Base-by-base conservation (phyloP, 23 tunicate species). In the Oikopleura dioica region DNA sequence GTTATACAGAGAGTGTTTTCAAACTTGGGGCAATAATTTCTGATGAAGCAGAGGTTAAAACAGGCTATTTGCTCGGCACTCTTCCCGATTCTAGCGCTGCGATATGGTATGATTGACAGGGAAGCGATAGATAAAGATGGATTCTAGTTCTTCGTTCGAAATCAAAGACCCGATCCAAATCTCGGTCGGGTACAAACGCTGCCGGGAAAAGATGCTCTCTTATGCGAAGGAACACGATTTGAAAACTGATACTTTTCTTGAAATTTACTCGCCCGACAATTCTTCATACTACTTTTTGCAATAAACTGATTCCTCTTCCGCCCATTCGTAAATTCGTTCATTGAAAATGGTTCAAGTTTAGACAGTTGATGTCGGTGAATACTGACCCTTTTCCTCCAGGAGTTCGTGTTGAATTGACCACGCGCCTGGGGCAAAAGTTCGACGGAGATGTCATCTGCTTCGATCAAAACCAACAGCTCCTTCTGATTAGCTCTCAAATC, bases 341-440 rank as follows among this genome's bases (percentile, higher is more conserved):
- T n/a, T n/a, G n/a, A n/a, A n/a, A n/a, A n/a, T n/a, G n/a, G n/a
- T n/a, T n/a, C n/a, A n/a, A 12, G 16, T 23, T 63, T 63, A 23
- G 72, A 28, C 72, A 28, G 72, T 63, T 23, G 72, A 63, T 63
- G 72, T 63, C 72, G 72, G 72, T 63, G 16, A 31, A 63, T 12
- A 12, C 72, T 2, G 72, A 63, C 33, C 26, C 26, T 2, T 63
- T 63, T 31, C 72, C 72, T 63, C 72, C 72, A 2, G 72, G 72
- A 63, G 26, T 23, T 63, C 26, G 72, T 23, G 72, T 63, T 2
- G 26, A 12, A 2, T 31, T 63, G 30, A 23, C 16, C 30, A 63
- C 72, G 29, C 72, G 72, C 16, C 72, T 63, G 4, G 72, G 72
- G 30, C 72, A 63, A 28, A 24, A 63, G 30, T 12, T 63, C 72